phyloP scores from a whole-genome alignment of 2,797 vertebrate genomes.

The Sarcoramphus papa region DNA sequence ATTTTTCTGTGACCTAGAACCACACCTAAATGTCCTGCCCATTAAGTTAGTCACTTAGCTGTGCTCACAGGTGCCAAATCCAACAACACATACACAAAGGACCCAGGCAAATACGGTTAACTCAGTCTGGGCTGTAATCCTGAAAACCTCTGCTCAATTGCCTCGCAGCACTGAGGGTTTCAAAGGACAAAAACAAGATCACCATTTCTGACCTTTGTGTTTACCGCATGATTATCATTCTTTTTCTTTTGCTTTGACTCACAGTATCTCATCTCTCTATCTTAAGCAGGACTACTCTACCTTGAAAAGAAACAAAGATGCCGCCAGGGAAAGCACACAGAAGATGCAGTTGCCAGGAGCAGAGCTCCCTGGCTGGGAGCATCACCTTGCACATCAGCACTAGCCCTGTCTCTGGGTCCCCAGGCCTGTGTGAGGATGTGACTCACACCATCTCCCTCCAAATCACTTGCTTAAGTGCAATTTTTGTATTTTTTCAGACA shows the following conservation, averaged over 20 bases:
- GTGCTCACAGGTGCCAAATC: background rate
- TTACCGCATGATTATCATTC: background rate
- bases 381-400: background rate
- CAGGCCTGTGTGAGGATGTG: background rate
- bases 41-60: background rate
- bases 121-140: background rate
- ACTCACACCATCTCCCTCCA: background rate
- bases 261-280: background rate
- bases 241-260: background rate
- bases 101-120: background rate
- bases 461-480: background rate
- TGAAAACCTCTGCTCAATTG: background rate
- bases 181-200: background rate
- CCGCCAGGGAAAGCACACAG: accelerated
- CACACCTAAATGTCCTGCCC: background rate
- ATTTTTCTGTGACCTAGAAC: background rate
- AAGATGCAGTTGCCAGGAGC: background rate
- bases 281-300: background rate
- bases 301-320: background rate
- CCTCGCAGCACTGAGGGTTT: accelerated
- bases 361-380: background rate
- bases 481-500: background rate
- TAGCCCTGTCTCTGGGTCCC: background rate
- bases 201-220: background rate
- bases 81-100: background rate